Conservation (phyloP, 2,113 vertebrate genomes). For the Pelvicachromis taeniatus region DNA sequence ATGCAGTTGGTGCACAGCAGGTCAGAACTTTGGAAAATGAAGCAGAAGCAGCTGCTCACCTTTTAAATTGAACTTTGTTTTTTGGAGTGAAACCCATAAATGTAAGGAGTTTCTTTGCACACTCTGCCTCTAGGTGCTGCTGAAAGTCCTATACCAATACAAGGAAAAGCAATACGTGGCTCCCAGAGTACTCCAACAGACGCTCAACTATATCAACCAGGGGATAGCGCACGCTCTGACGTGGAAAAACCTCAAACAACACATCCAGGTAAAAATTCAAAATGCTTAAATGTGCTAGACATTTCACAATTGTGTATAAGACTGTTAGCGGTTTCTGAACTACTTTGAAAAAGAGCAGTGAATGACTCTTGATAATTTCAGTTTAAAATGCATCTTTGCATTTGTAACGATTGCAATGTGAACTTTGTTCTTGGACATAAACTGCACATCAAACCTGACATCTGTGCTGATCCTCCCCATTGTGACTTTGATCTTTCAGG, state of each 20-base stretch:
- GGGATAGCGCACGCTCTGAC: slow-evolving; percentile 95
- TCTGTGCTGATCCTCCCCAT: not conserved
- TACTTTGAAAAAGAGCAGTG: not conserved
- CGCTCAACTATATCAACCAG: slow-evolving; percentile 97
- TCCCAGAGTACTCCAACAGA: slow-evolving; percentile 95
- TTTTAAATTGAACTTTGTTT: not conserved
- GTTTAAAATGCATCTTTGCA: not conserved
- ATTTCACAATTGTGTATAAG: not conserved
- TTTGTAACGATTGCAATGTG: not conserved
- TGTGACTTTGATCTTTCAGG: slow-evolving; percentile 54
- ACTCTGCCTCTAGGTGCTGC: slow-evolving; percentile 81
- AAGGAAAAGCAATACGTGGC: slow-evolving; percentile 98
- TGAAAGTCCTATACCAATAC: slow-evolving; percentile 97
- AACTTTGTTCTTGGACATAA: not conserved
- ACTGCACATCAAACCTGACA: not conserved
- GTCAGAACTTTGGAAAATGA: slow-evolving; percentile 53
- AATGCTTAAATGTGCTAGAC: not conserved
- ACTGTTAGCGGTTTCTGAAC: not conserved
- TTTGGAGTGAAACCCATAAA: not conserved
- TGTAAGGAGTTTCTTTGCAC: not conserved
- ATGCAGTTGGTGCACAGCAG: slow-evolving; percentile 92
- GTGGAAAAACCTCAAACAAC: slow-evolving; percentile 96
- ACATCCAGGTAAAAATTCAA: slow-evolving; percentile 86
- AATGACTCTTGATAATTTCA: not conserved
- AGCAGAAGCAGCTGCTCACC: not conserved